Percentiles rank a stretch among this genome's conserved stretches.
These are phyloP conservation scores for Phyto melanocephala DNA, from an alignment of 2,888 invertebrate species.

Conservation along the genomic window DNA sequence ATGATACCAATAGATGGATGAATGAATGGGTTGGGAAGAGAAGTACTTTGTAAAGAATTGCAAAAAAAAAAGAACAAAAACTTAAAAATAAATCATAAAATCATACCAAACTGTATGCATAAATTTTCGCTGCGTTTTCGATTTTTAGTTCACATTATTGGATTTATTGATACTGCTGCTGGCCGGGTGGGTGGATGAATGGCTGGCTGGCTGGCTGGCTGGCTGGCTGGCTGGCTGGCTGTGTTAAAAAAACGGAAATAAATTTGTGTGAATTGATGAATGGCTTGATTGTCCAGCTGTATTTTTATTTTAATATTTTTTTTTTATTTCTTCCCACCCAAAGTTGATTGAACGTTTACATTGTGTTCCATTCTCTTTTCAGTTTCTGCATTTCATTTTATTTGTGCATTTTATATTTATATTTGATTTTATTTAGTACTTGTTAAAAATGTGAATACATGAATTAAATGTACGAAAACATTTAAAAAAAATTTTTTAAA, in stretches of 20 bases:
- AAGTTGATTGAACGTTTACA: slow-evolving; percentile 15
- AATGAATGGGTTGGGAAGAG: background rate
- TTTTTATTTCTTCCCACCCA: background rate
- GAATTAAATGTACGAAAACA: background rate
- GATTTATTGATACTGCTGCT: slow-evolving; percentile 25
- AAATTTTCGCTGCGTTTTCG: slow-evolving; percentile 41
- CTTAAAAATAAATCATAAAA: slow-evolving; percentile 35
- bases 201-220: background rate
- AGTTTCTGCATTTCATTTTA: background rate
- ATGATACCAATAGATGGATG: background rate
- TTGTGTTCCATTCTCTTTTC: background rate
- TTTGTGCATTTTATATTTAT: background rate
- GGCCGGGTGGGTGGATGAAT: background rate
- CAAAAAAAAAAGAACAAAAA: background rate
- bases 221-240: background rate
- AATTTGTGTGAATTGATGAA: slow-evolving; percentile 32
- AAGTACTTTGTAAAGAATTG: background rate
- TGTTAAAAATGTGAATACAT: background rate
- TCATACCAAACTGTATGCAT: slow-evolving; percentile 27
- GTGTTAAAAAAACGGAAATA: slow-evolving; percentile 5
- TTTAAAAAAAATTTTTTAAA: background rate
- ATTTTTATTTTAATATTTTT: slow-evolving; percentile 24
- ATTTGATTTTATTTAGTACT: background rate
- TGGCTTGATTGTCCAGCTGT: background rate
- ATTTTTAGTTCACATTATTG: slow-evolving; percentile 22